Evolutionary conservation across 2,113 vertebrate species (phyloP), one percentile per base, ranked within the genome.

Genomic region (Phylloscopus trochiloides): DNA sequence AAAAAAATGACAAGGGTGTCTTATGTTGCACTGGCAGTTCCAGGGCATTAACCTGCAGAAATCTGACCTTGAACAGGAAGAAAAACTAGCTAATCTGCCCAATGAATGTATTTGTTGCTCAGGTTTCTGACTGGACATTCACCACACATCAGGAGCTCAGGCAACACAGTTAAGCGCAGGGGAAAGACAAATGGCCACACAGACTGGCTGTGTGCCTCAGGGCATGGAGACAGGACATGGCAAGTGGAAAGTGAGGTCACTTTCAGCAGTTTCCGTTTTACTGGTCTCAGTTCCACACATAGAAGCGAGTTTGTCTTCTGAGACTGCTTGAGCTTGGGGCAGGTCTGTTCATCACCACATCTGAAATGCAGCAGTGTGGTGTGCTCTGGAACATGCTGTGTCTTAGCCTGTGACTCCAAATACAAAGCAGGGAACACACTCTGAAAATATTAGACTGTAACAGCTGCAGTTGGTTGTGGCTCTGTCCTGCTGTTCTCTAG

Each of bases 321-420:
- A 10, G 29, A 28, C 20, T 43, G 6, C 67, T 47, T 66, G 58
- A 65, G 43, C 28, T 87, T 85, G 62, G 70, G 26, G 12, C 31
- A 85, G 17, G n/a, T 86, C 38, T 48, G 26, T 63, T 92, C 75
- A 45, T 40, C 32, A 73, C 10, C 38, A 25, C 14, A 18, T 40
- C 10, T 54, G 34, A 62, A 54, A 40, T 32, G 66, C 45, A 62
- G 45, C 29, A 66, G 18, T 4, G 3, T 6, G 42, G 29, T 9
- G 45, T 8, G 5, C 45, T 48, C 62, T 70, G 54, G 54, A 86
- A 42, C 32, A 26, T 0, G 0, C 42, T 36, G 6, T 67, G n/a
- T 45, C 18, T 65, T 42, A 47, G n/a, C 21, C 61, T 67, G 25
- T 11, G 24, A 52, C 65, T 68, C 55, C 57, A 75, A 48, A 62